phyloP scores from a whole-genome alignment of 1,140 invertebrate genomes.

The Scaptomyza hsui region DNA sequence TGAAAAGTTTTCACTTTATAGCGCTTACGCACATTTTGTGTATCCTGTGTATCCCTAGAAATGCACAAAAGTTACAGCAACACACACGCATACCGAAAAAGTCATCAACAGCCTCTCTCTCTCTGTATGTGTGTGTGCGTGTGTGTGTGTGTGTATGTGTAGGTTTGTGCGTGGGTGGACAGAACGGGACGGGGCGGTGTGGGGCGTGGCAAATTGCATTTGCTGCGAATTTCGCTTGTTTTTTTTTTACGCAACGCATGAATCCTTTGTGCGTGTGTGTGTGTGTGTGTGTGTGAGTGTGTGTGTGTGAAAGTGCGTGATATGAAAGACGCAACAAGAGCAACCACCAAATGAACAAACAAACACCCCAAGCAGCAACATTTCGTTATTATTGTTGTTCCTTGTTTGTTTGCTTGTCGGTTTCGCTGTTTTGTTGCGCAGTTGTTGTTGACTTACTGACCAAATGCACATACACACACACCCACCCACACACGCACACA shows the following conservation, averaged over 20 bases:
- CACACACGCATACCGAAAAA: constrained; percentile 4
- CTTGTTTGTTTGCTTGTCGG: constrained; percentile 17
- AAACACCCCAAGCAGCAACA: constrained; percentile 8
- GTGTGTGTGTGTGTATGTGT: neutral
- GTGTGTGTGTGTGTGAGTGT: constrained; percentile 20
- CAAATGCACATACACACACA: constrained; percentile 36
- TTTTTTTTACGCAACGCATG: constrained; percentile 70
- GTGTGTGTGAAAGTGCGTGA: constrained; percentile 52
- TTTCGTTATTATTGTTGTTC: constrained; percentile 1
- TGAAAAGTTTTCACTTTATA: constrained; percentile 32
- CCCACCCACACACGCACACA: constrained; percentile 4
- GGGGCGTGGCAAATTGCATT: constrained; percentile 77
- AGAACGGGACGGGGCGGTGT: constrained; percentile 28
- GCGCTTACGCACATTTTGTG: constrained; percentile 48
- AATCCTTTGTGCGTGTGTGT: constrained; percentile 9
- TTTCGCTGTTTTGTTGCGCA: constrained; percentile 17
- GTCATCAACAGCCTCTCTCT: constrained; percentile 13
- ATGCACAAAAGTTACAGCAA: constrained; percentile 25
- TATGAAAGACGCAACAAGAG: constrained; percentile 33
- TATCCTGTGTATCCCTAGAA: constrained; percentile 46
- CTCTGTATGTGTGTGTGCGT: neutral
- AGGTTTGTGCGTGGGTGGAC: neutral
- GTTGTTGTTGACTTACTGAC: constrained; percentile 59
- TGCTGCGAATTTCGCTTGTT: constrained; percentile 68
- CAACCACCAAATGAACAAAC: constrained; percentile 34